Conservation (phyloP, 30 jellyfish, hydroid and myxozoan genomes). For the Mastigias papua region DNA sequence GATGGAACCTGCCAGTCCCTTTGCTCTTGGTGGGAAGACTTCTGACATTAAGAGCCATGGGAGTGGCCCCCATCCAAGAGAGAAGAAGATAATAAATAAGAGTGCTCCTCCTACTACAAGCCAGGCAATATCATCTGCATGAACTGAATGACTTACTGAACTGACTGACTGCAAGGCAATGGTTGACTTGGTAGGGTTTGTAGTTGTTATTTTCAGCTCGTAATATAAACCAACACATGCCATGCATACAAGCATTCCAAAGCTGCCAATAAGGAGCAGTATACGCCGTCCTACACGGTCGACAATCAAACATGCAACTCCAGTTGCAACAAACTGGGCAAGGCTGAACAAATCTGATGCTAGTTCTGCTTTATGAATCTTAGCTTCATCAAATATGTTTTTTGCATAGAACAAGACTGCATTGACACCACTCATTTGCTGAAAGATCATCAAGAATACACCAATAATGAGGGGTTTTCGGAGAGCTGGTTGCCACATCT, state of each 20-base stretch:
- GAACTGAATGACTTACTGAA: slow-evolving; percentile 61
- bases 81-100: slow-evolving; percentile 73
- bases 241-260: slow-evolving; percentile 89
- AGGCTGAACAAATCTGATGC: slow-evolving; percentile 76
- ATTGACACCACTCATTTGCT: slow-evolving; percentile 95
- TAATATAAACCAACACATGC: slow-evolving; percentile 85
- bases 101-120: slow-evolving; percentile 80
- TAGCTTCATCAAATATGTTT: slow-evolving; percentile 84
- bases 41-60: slow-evolving; percentile 99
- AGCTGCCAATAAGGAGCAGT: slow-evolving; percentile 86
- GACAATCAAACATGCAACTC: slow-evolving; percentile 92
- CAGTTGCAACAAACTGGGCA: slow-evolving; percentile 92
- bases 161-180: not conserved
- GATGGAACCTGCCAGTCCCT: slow-evolving; percentile 92
- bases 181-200: slow-evolving; percentile 8
- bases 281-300: slow-evolving; percentile 93
- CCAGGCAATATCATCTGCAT: slow-evolving; percentile 77
- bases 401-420: slow-evolving; percentile 88
- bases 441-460: slow-evolving; percentile 90
- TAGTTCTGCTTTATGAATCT: slow-evolving; percentile 60
- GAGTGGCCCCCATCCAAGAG: slow-evolving; percentile 99
- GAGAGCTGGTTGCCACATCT: slow-evolving; percentile 78
- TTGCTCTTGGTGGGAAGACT: slow-evolving; percentile 96
- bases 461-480: slow-evolving; percentile 85
- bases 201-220: slow-evolving; percentile 63